Evolutionary conservation across 1,140 invertebrate species (phyloP).

Genomic region (Cheumatopsyche charites): DNA sequence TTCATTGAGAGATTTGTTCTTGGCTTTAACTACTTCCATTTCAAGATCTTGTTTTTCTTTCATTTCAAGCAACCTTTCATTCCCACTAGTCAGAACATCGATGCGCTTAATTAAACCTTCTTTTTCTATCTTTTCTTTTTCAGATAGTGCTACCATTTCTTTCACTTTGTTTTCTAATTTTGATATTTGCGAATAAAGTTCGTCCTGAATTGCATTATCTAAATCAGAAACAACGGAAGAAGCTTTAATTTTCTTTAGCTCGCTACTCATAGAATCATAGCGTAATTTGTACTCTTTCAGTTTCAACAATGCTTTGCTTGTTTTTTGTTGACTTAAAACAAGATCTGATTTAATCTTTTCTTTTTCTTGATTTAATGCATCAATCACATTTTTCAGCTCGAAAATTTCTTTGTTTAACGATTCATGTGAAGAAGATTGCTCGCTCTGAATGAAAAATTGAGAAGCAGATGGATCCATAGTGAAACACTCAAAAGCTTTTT

Average conservation of each 20-base stretch:
- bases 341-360: slow-evolving; percentile 62
- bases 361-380: slow-evolving; percentile 50
- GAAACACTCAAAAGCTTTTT: slow-evolving; percentile 62
- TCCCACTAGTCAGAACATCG: slow-evolving; percentile 76
- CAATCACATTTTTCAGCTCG: slow-evolving; percentile 34
- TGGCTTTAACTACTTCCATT: slow-evolving; percentile 71
- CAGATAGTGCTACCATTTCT: slow-evolving; percentile 64
- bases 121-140: slow-evolving; percentile 68
- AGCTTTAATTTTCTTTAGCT: slow-evolving; percentile 63
- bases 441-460: slow-evolving; percentile 51
- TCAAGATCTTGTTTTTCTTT: slow-evolving; percentile 80
- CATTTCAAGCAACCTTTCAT: slow-evolving; percentile 76
- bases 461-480: slow-evolving; percentile 52
- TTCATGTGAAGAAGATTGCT: background rate
- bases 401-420: slow-evolving; percentile 12
- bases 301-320: slow-evolving; percentile 74
- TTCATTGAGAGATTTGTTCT: slow-evolving; percentile 68
- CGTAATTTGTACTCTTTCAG: slow-evolving; percentile 74
- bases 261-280: slow-evolving; percentile 66
- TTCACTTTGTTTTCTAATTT: slow-evolving; percentile 68
- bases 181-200: slow-evolving; percentile 71
- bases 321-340: slow-evolving; percentile 66
- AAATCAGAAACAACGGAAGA: slow-evolving; percentile 67
- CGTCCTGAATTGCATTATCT: slow-evolving; percentile 76
- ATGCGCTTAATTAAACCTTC: slow-evolving; percentile 71